phyloP scores from a whole-genome alignment of 2,113 vertebrate species.

The Galbula dea region DNA sequence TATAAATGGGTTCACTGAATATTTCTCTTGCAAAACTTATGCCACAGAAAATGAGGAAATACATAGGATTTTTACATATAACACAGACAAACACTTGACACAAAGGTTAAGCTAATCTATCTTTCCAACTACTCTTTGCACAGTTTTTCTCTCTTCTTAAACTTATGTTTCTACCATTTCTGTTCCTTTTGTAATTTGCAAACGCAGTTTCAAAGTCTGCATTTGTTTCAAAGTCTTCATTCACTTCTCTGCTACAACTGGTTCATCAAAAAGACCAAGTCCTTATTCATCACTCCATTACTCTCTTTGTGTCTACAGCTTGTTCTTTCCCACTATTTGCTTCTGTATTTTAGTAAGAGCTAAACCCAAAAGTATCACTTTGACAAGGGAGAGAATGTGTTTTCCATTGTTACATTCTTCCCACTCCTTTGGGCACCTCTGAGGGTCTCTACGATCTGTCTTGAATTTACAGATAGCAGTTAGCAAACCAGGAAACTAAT shows the following conservation, averaged over 20 bases:
- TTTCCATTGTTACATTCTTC: not conserved
- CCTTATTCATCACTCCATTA: not conserved
- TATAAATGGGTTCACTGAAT: slow-evolving; percentile 20
- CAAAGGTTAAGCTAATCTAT: not conserved
- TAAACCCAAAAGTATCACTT: not conserved
- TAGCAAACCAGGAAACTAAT: not conserved
- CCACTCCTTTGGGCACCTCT: not conserved
- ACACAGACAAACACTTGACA: not conserved
- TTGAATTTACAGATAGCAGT: not conserved
- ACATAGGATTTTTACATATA: not conserved
- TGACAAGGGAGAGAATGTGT: not conserved
- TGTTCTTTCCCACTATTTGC: not conserved
- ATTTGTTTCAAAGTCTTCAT: not conserved
- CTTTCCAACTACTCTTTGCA: not conserved
- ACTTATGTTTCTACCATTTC: not conserved
- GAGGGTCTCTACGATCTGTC: not conserved
- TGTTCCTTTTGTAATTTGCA: not conserved
- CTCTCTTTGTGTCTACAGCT: not conserved
- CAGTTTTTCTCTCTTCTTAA: not conserved
- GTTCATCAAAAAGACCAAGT: not conserved
- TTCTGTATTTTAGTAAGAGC: not conserved
- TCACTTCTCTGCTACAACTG: not conserved
- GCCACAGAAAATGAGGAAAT: not conserved
- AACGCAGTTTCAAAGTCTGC: not conserved
- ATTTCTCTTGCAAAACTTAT: not conserved